Conservation (phyloP, 1,140 invertebrate genomes). For the Chrysomallon squamiferum region DNA sequence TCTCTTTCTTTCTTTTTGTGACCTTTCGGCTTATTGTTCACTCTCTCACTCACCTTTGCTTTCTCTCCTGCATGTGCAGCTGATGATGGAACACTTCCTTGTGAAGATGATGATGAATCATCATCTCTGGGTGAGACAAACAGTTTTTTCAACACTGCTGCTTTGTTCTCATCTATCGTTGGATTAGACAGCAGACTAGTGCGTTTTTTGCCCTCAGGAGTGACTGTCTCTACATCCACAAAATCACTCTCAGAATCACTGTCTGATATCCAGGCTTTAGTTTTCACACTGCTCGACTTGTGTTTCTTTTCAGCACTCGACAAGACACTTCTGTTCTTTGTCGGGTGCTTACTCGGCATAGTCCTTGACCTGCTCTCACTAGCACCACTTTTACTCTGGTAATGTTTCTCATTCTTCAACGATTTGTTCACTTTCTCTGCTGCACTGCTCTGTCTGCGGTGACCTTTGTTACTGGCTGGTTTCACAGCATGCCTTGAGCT, state of each 20-base stretch:
- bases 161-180: not conserved
- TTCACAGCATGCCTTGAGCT: constrained; percentile 2
- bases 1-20: not conserved
- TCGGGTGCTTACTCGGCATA: not conserved
- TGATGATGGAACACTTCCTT: no score
- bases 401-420: not conserved
- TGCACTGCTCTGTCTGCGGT: not conserved
- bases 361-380: not conserved
- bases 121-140: not conserved
- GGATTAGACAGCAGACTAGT: not conserved
- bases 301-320: constrained; percentile 2
- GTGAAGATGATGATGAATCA: not conserved
- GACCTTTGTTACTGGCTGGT: not conserved
- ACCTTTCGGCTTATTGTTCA: no score
- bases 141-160: not conserved
- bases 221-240: not conserved
- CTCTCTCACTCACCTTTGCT: not conserved
- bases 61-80: not conserved
- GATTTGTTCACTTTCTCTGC: not conserved
- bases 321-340: not conserved
- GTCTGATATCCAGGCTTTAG: not conserved
- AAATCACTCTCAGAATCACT: constrained; percentile 5
- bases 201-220: not conserved
- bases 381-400: not conserved
- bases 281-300: not conserved